Evolutionary conservation across 2,797 vertebrate species (phyloP), one percentile per base, ranked within the genome.

Genomic region (Apogon talboti): DNA sequence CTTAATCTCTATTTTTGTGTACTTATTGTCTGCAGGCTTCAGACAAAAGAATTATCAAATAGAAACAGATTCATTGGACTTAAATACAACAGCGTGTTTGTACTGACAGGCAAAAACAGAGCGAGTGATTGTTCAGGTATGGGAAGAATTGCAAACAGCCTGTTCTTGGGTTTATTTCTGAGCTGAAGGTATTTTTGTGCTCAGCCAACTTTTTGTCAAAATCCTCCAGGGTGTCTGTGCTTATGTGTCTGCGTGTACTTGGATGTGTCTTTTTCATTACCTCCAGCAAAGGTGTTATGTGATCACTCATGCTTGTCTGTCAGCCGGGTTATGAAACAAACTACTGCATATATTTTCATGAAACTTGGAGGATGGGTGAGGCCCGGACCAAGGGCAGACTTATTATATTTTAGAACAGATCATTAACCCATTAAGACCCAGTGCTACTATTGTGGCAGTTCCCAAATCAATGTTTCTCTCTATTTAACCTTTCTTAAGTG

Each of bases 161-260:
- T 48, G 41, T 54, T 63, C 41, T 51, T 28, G 18, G 46, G 19
- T 79, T 74, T 82, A 66, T 84, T 89, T 85, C 71, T 53, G 48
- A 74, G 65, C 54, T 56, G 38, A 28, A 56, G 50, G 51, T 76
- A 70, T 77, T 83, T 81, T 77, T 70, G 43, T 21, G 44, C 58
- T 75, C 58, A 56, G 30, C 68, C 52, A 74, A 77, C 53, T 62
- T 79, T 79, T 65, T 71, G 28, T 57, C 59, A 52, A 50, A 65
- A 43, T 74, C 75, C 73, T 71, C 72, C 42, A 41, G 50, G 48
- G 70, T 61, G 52, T 58, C 49, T 68, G 28, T 24, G 40, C 66
- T 57, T 47, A 19, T 0, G 4, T 54, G 40, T 47, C 6, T 47
- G 16, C 53, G n/a, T 30, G 35, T 11, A 11, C 33, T 49, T 33